Base-by-base conservation (phyloP, 2,113 vertebrate genomes). In the Thymallus thymallus region DNA sequence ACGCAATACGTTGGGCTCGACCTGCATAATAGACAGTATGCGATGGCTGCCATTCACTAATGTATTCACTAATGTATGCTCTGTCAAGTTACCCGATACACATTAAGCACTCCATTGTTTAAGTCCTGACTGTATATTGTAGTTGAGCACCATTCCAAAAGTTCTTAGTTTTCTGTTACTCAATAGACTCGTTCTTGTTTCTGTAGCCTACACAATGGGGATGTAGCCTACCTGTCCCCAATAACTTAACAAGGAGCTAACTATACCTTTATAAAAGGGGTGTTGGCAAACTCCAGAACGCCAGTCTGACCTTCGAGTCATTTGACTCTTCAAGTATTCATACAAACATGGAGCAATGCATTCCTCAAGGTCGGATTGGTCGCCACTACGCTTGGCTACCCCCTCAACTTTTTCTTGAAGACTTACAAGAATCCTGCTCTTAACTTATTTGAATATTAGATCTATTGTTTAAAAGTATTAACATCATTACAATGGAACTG, bases 1-100 rank as follows among this genome's bases (percentile, higher is more conserved):
- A 68, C 30, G 65, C 67, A 75, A 20, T 69, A 78, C 56, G 1
- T 22, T 10, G 18, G 5, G 16, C n/a, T 60, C 56, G 56, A 60
- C n/a, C 7, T 55, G 4, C 6, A 9, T 41, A 41, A 41, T 60
- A 7, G 6, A 60, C n/a, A 1, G n/a, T 23, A 22, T 13, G 3
- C 5, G 12, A 18, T 51, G 20, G n/a, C 56, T 60, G 6, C 56
- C 56, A 60, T 60, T 60, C 56, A 60, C 56, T 3, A 10, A 58
- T 14, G 14, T 35, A 35, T 35, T 60, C 56, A 60, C 56, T 4
- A 10, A 60, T 16, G 16, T 41, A 41, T 41, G 26, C 26, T 1
- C 26, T 26, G 26, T 26, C 26, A 45, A 45, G 41, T 45, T 45
- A 45, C 41, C 41, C 9, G 41, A 45, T 55, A 55, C 3, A 0